Conservation (phyloP, 2,113 vertebrate species). For the Fregetta grallaria region DNA sequence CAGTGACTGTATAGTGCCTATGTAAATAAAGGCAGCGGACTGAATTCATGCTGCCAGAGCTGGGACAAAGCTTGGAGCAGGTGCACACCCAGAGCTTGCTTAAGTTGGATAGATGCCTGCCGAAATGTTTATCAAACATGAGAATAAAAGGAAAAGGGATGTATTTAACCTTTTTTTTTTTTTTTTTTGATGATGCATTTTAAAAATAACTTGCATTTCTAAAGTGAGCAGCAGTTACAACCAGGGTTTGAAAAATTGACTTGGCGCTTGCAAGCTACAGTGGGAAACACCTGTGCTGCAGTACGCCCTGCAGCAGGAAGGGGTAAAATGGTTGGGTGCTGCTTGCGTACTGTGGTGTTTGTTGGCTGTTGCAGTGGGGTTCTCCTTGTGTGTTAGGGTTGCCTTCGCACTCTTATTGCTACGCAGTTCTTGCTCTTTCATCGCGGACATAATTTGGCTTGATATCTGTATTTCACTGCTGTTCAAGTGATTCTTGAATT, state of each 20-base stretch:
- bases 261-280: not conserved
- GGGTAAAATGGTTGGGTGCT: not conserved
- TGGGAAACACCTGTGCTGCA: constrained; percentile 23
- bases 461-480: not conserved
- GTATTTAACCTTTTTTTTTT: not conserved
- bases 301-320: not conserved
- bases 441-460: not conserved
- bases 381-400: not conserved
- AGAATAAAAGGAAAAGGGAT: not conserved
- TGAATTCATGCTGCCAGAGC: not conserved
- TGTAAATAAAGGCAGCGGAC: not conserved
- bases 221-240: not conserved
- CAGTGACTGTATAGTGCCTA: not conserved
- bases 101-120: not conserved
- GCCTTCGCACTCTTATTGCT: not conserved
- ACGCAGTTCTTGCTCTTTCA: not conserved
- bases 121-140: constrained; percentile 24
- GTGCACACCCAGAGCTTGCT: not conserved
- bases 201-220: not conserved
- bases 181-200: not conserved
- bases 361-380: not conserved
- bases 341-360: not conserved
- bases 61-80: not conserved
- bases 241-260: constrained; percentile 8
- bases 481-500: not conserved